Base-by-base conservation (phyloP, 2,113 vertebrate species). In the Atlantisia rogersi region DNA sequence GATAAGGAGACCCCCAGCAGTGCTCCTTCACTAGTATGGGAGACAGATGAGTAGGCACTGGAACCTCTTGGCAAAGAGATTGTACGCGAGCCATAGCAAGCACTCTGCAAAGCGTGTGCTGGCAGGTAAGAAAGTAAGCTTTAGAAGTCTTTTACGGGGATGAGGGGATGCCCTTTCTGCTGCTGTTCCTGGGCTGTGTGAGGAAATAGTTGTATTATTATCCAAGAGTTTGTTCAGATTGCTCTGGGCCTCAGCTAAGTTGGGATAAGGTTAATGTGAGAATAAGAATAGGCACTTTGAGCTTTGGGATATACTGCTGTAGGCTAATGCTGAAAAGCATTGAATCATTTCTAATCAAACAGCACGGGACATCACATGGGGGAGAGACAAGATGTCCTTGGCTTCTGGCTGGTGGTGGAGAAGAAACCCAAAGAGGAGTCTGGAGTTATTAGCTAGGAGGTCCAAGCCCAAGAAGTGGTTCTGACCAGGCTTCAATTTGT, bases 61-160 rank as follows among this genome's bases (percentile, higher is more conserved):
- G 31, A 90, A 78, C 15, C 56, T 89, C 44, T 53, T 70, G 55
- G 1, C 52, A 69, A 42, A 74, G 42, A n/a, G 31, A 64, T 21
- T 68, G 26, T 4, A 3, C 35, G 52, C 21, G 29, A 74, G 15
- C 50, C 35, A 7, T 60, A 37, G 60, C 0, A 0, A 44, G 9
- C 74, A 50, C 12, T 12, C 19, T 5, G 4, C 44, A 73, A 69
- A 82, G 7, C 24, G 3, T 39, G 55, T 31, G 31, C 63, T 50
- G 42, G 20, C 77, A 86, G 59, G 44, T 5, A 53, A 21, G 15
- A 70, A 48, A 77, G 32, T 44, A 50, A 84, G 15, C 79, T 73
- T 88, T 53, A 42, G 44, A 48, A 20, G 19, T 70, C 64, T 75
- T 20, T 89, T 83, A 37, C 1, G 6, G 18, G 65, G 35, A 18